Evolutionary conservation across 2,888 invertebrate genomes (phyloP).

Genomic region (Heliconius ethilla): DNA sequence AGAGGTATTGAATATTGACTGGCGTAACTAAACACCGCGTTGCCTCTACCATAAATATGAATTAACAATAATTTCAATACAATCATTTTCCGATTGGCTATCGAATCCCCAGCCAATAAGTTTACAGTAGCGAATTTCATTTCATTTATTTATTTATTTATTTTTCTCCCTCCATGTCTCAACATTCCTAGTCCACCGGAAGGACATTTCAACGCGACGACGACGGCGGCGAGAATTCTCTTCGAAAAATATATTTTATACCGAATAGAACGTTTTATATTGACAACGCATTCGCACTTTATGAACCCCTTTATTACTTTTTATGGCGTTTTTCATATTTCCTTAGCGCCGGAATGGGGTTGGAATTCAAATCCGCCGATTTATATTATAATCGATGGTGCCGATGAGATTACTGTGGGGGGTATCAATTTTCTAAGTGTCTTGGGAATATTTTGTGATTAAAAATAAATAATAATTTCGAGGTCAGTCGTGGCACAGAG

Average conservation of each 20-base stretch:
- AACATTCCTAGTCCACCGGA: slow-evolving; percentile 41
- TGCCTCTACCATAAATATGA: too few relatives aligned
- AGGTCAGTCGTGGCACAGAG: too few relatives aligned
- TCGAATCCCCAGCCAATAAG: too few relatives aligned
- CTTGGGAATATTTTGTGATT: slow-evolving; percentile 38
- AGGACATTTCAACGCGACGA: slow-evolving; percentile 56
- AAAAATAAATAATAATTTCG: slow-evolving; percentile 30
- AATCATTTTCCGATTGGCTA: too few relatives aligned
- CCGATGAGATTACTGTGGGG: slow-evolving; percentile 54
- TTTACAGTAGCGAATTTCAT: too few relatives aligned
- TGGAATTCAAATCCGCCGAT: slow-evolving; percentile 71
- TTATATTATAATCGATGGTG: slow-evolving; percentile 77
- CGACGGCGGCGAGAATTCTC: slow-evolving; percentile 55
- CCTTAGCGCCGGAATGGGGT: slow-evolving; percentile 56
- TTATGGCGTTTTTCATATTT: slow-evolving; percentile 70
- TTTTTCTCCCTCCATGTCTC: slow-evolving; percentile 37
- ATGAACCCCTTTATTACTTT: slow-evolving; percentile 72
- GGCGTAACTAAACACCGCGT: too few relatives aligned
- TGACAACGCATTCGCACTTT: slow-evolving; percentile 64
- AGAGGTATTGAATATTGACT: too few relatives aligned
- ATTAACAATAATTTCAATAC: too few relatives aligned
- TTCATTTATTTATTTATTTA: too few relatives aligned
- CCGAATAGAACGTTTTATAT: slow-evolving; percentile 58
- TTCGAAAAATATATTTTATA: slow-evolving; percentile 60
- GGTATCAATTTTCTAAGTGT: slow-evolving; percentile 44